A percentile compares a stretch with the other conserved stretches of the same genome.
Conservation (phyloP, 1,140 invertebrate genomes). For the Magallana ariakensis region DNA sequence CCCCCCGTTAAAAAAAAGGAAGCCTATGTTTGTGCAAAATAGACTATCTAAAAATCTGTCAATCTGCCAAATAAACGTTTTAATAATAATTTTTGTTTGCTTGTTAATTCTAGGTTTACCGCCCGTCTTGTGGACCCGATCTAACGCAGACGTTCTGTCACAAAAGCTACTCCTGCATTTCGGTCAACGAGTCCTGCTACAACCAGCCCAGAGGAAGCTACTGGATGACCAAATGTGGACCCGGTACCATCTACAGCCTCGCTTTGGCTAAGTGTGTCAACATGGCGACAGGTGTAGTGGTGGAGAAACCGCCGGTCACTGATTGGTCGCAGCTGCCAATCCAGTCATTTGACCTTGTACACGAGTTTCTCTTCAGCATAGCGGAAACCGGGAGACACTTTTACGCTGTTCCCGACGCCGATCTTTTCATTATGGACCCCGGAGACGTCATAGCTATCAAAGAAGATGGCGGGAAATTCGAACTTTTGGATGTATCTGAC, state of each 20-base stretch:
- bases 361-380: conserved; percentile 48
- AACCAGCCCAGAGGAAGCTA: conserved; percentile 41
- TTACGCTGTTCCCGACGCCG: conserved; percentile 57
- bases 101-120: conserved; percentile 58
- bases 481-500: conserved; percentile 45
- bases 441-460: conserved; percentile 60
- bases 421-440: conserved; percentile 48
- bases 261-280: conserved; percentile 54
- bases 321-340: conserved; percentile 25
- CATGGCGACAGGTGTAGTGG: conserved; percentile 37
- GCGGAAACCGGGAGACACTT: conserved; percentile 44
- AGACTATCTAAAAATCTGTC: too few relatives aligned
- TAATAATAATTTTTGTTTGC: too few relatives aligned
- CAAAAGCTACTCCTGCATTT: conserved; percentile 59
- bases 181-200: conserved; percentile 44
- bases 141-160: conserved; percentile 49
- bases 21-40: too few relatives aligned
- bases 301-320: conserved; percentile 25
- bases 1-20: too few relatives aligned
- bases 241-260: conserved; percentile 55
- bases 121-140: conserved; percentile 47
- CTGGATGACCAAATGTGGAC: conserved; percentile 55
- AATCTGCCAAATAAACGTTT: too few relatives aligned
- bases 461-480: conserved; percentile 42
- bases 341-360: conserved; percentile 42